A percentile compares a stretch with the other conserved stretches of the same genome.
Evolutionary conservation across 2,113 vertebrate genomes (phyloP).

Genomic region (Eonycteris spelaea): DNA sequence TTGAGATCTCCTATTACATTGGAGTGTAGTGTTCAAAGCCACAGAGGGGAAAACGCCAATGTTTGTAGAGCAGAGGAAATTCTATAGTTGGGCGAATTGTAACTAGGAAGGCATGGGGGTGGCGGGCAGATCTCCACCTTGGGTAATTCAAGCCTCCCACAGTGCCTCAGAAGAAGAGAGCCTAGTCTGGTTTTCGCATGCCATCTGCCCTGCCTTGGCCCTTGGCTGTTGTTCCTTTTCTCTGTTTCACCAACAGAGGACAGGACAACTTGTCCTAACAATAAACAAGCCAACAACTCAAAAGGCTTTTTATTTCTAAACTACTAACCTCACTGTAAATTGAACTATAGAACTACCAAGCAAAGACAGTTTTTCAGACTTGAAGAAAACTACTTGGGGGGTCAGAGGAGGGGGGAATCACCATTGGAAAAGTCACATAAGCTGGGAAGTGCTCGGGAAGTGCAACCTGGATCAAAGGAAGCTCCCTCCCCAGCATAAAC

Average conservation of each 20-base stretch:
- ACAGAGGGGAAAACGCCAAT: neutral
- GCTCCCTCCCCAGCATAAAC: neutral
- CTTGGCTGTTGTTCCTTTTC: neutral
- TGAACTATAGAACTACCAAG: neutral
- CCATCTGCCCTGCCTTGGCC: neutral
- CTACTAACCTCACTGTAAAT: slow-evolving; percentile 6
- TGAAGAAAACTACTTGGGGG: slow-evolving; percentile 14
- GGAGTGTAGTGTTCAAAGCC: neutral
- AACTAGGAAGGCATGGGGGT: neutral
- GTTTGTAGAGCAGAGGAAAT: slow-evolving; percentile 43
- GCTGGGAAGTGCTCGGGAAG: neutral
- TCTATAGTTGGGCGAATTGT: neutral
- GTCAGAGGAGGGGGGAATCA: neutral
- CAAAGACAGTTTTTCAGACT: slow-evolving; percentile 20
- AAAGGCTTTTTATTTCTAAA: neutral
- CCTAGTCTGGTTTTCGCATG: neutral
- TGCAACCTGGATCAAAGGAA: neutral
- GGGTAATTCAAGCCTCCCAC: slow-evolving; percentile 22
- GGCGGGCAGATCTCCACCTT: neutral
- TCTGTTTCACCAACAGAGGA: slow-evolving; percentile 23
- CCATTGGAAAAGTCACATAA: neutral
- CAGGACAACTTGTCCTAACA: neutral
- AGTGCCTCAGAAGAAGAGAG: slow-evolving; percentile 1
- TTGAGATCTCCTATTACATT: slow-evolving; percentile 28
- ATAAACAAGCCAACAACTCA: slow-evolving; percentile 16